Conservation (phyloP, 1,140 invertebrate genomes). For the Tetramorium alpestre region DNA sequence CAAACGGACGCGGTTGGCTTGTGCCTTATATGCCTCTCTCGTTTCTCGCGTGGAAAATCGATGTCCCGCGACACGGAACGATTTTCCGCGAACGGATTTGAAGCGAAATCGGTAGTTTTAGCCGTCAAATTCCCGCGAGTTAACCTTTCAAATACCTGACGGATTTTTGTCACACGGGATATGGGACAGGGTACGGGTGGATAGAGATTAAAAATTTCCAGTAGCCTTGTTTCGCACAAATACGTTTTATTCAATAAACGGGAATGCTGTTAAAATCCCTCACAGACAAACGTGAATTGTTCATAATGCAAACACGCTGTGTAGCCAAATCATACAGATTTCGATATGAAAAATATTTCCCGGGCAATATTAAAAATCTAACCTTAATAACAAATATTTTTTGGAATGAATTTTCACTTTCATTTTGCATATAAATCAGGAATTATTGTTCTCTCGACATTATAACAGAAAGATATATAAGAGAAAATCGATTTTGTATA, state of each 20-base stretch:
- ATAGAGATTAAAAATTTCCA: conserved; percentile 57
- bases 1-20: conserved; percentile 69
- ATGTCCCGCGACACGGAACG: conserved; percentile 72
- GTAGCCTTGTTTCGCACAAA: conserved; percentile 39
- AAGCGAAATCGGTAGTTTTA: conserved; percentile 68
- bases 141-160: conserved; percentile 62
- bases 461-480: too few relatives aligned
- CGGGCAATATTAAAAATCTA: background rate
- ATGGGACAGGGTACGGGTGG: background rate
- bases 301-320: conserved; percentile 6
- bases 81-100: conserved; percentile 69
- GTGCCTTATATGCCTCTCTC: conserved; percentile 62
- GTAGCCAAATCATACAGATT: background rate
- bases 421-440: background rate
- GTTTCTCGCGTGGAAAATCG: conserved; percentile 67
- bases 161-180: conserved; percentile 39
- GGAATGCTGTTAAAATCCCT: conserved; percentile 12
- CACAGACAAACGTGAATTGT: conserved; percentile 23
- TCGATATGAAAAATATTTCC: background rate
- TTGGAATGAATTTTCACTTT: background rate
- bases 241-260: conserved; percentile 49
- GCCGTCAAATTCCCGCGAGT: conserved; percentile 69
- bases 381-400: background rate
- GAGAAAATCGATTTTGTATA: background rate
- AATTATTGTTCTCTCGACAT: background rate